Evolutionary conservation across 1,140 invertebrate species (phyloP), one percentile per base, ranked within the genome.

Genomic region (Magallana gigas): DNA sequence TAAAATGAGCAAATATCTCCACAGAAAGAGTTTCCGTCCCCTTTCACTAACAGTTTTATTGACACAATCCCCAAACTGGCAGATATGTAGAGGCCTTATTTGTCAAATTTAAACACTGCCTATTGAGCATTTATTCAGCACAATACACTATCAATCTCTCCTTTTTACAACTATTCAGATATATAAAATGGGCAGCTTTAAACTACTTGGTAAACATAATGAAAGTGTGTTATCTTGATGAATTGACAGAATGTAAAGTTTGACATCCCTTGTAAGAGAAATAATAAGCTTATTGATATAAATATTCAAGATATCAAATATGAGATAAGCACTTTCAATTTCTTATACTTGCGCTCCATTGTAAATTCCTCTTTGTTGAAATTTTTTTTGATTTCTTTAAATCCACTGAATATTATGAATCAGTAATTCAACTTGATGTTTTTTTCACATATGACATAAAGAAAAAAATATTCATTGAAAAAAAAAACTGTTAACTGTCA

Each of bases 141-240:
- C 68, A 76, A 76, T 76, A 76, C 23, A 29, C 68, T 76, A 76
- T 76, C 68, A 76, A 76, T 76, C 68, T 76, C 36, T 76, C 68
- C 23, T 12, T 76, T 48, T 71, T 76, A 76, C 68, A 36, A 29
- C 23, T 29, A 29, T 76, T 76, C 23, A 23, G 23, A 76, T 18
- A 11, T 14, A 76, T 76, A 76, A 76, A 76, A 76, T 29, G 23
- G 23, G 7, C 23, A 23, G 36, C 23, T 76, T 76, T 76, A 76
- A 36, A 76, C 23, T 29, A 23, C 18, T 23, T 29, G 14, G 68
- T 76, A 76, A 29, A 76, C 68, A 18, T 29, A 76, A 76, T 76
- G 68, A 76, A 29, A 76, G 68, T 76, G 29, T 76, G 7, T 76
- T 76, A 76, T 76, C 68, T 76, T 76, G 68, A 76, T 76, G 18